These are phyloP conservation scores for Nesometra sesokonis DNA, from an alignment of 35 echinoderm and acorn worm genomes.

Conservation along the genomic window DNA sequence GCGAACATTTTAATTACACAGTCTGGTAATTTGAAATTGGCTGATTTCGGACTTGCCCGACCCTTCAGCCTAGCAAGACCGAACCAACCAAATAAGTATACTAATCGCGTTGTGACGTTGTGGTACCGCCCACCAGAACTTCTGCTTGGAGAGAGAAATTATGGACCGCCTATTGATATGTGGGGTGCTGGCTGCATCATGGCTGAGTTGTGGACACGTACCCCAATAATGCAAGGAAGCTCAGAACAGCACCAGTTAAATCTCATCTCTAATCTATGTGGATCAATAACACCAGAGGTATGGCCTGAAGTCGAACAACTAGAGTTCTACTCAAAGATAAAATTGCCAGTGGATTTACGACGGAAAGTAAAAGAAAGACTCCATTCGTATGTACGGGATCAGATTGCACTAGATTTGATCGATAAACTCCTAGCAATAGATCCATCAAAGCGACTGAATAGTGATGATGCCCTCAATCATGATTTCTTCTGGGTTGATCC, in stretches of 20 bases:
- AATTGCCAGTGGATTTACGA: conserved; percentile 70
- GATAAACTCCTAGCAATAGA: conserved; percentile 72
- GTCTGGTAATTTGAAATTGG: conserved; percentile 65
- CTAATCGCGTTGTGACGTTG: conserved; percentile 84
- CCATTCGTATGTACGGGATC: conserved; percentile 82
- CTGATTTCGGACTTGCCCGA: conserved; percentile 81
- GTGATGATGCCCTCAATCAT: conserved; percentile 81
- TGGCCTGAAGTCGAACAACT: conserved; percentile 81
- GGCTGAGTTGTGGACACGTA: conserved; percentile 98
- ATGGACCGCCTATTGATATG: conserved; percentile 72
- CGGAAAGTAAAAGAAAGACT: conserved; percentile 86
- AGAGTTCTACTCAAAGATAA: conserved; percentile 64
- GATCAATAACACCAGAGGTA: conserved; percentile 56
- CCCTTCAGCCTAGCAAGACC: conserved; percentile 84
- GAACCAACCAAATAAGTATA: conserved; percentile 48
- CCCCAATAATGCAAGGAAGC: conserved; percentile 96
- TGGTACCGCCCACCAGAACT: conserved; percentile 98
- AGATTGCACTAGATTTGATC: conserved; percentile 80
- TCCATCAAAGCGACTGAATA: conserved; percentile 45
- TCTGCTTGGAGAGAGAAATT: conserved; percentile 87
- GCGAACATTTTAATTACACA: conserved; percentile 95
- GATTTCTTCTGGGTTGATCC: conserved; percentile 96
- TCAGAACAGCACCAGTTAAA: conserved; percentile 94
- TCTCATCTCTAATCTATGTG: conserved; percentile 79
- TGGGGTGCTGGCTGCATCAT: conserved; percentile 97